These are phyloP conservation scores for Manis pentadactyla DNA, from an alignment of 2,797 vertebrate species.

Conservation along the genomic window DNA sequence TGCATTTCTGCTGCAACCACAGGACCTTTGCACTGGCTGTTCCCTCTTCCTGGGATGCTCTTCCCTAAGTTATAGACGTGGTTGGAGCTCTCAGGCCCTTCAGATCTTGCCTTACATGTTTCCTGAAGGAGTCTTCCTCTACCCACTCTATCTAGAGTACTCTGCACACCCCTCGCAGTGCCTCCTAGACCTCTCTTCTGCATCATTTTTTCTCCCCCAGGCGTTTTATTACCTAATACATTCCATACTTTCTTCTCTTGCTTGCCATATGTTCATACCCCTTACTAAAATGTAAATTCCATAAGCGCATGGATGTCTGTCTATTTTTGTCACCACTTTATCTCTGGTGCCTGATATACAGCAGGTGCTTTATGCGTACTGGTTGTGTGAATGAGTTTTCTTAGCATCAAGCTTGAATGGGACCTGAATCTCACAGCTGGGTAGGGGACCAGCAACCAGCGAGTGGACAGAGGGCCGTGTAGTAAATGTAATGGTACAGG, in stretches of 20 bases:
- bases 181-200: background rate
- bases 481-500: background rate
- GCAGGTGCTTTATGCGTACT: background rate
- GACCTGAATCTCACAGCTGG: background rate
- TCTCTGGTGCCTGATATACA: background rate
- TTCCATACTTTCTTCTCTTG: background rate
- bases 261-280: background rate
- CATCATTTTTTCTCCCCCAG: background rate
- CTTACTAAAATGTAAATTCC: background rate
- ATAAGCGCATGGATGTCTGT: fast-evolving
- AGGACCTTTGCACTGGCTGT: background rate
- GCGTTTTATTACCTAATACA: background rate
- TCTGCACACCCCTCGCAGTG: background rate
- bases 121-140: background rate
- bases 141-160: background rate
- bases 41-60: background rate
- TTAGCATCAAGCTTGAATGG: background rate
- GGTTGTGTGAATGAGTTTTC: background rate
- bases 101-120: background rate
- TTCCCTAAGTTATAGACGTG: background rate
- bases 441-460: fast-evolving
- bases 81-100: background rate
- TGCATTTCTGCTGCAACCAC: background rate
- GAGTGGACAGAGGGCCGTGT: too few relatives aligned
- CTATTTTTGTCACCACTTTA: too few relatives aligned